These are phyloP conservation scores for Episyrphus balteatus DNA, from an alignment of 1,140 invertebrate genomes.

Conservation along the genomic window DNA sequence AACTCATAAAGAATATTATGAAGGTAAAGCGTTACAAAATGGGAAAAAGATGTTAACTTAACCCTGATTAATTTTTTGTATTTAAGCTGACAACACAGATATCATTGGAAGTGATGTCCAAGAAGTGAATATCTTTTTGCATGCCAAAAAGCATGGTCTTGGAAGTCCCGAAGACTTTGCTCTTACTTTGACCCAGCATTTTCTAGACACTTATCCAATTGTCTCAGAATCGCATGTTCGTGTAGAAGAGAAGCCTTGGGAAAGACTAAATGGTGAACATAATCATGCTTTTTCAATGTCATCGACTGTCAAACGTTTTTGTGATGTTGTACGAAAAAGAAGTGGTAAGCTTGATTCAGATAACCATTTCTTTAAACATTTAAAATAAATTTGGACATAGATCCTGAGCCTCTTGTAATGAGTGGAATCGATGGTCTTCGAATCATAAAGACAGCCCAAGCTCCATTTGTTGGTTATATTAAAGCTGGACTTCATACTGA, in stretches of 20 bases:
- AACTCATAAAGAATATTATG: conserved; percentile 6
- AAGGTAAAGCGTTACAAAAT: not conserved
- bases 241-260: conserved; percentile 2
- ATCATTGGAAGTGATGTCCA: conserved; percentile 4
- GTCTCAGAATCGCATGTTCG: conserved; percentile 1
- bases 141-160: conserved; percentile 2
- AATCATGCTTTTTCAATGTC: conserved; percentile 2
- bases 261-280: conserved; percentile 3
- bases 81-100: conserved; percentile 3
- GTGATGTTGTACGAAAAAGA: conserved; percentile 3
- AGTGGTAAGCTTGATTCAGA: no score
- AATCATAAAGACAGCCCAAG: conserved; percentile 1
- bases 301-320: not conserved
- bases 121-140: conserved; percentile 1
- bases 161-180: conserved; percentile 3
- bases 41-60: not conserved
- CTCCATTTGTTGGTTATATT: conserved; percentile 3
- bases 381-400: no score
- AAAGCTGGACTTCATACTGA: conserved; percentile 2
- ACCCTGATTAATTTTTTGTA: not conserved
- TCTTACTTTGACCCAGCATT: conserved; percentile 1
- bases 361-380: no score
- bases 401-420: conserved; percentile 1
- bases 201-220: conserved; percentile 1
- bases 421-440: conserved; percentile 1